Base-by-base conservation (phyloP, 2,888 invertebrate species). In the Elmis aenea region DNA sequence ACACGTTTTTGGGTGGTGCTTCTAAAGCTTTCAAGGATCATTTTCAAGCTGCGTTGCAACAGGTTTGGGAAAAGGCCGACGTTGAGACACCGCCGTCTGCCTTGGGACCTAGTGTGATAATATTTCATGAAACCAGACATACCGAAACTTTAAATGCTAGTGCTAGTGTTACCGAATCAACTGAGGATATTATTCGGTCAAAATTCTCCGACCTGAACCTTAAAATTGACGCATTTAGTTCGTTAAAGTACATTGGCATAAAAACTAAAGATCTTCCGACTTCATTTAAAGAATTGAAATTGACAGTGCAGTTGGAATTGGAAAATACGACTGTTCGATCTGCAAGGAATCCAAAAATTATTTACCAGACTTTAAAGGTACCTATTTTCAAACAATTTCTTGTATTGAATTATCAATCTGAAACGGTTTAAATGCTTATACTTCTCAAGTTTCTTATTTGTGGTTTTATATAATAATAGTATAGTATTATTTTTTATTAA, bases 111-210 rank as follows among this genome's bases (percentile, higher is more conserved):
- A 77, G 81, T 45, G 76, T 87, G 14, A 74, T 87, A 36, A 77
- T 89, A 45, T 85, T 86, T 66, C 88, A 89, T 60, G 87, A 88
- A 66, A 86, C 87, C 1, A 70, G 73, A 29, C 76, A 85, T 55
- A 87, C 86, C 8, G 75, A 76, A 51, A 77, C 81, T 5, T 64
- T 85, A 33, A 69, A 72, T 45, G 71, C 72, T 46, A 71, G 77
- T 75, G 54, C 64, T 5, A 76, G 69, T 52, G 70, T 72, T 5
- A 67, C 68, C 11, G 76, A 77, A 54, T 79, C 76, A 38, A 71
- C 79, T 1, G 81, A 81, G 56, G 79, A 81, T 48, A 71, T 76
- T 37, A 55, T 83, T 31, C 68, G 79, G 30, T 69, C 73, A 12
- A 71, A 74, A 46, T 85, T 87, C 61, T 69, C 71, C 5, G 73